Conservation (phyloP, 2,888 invertebrate genomes). For the Acronicta leporina region DNA sequence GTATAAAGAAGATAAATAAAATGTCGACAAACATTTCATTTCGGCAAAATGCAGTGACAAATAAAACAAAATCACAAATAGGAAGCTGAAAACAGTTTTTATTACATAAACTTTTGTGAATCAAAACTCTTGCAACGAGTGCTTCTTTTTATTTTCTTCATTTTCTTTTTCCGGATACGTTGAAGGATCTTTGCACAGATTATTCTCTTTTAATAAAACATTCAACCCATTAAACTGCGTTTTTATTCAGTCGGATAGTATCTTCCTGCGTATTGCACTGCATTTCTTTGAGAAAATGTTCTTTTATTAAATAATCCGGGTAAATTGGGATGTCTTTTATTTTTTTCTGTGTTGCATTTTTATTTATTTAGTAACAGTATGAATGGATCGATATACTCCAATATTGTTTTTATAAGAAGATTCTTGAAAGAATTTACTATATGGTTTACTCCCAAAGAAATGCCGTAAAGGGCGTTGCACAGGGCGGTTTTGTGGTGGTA, state of each 20-base stretch:
- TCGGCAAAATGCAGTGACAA: constrained; percentile 1
- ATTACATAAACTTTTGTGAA: constrained; percentile 35
- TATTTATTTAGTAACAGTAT: background rate
- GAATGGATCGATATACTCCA: no score
- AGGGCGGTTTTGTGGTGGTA: no score
- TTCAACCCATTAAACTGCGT: constrained; percentile 29
- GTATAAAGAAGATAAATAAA: no score
- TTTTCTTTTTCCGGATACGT: constrained; percentile 21
- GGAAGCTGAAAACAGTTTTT: constrained; percentile 32
- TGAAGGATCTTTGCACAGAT: constrained; percentile 30
- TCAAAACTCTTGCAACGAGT: constrained; percentile 29
- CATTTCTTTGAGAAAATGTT: constrained; percentile 10
- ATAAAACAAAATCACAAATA: no score
- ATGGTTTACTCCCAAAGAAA: no score
- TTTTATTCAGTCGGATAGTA: constrained; percentile 32
- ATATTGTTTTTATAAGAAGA: no score
- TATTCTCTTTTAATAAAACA: constrained; percentile 40
- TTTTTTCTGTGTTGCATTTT: constrained; percentile 4
- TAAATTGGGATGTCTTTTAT: constrained; percentile 19
- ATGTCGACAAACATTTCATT: no score
- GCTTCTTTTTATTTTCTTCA: constrained; percentile 28
- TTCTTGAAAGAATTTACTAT: no score
- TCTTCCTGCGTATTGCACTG: constrained; percentile 16
- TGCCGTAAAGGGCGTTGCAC: no score
- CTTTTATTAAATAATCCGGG: constrained; percentile 22